Base-by-base conservation (phyloP, 37 sponge, comb jelly and placozoan species). In the Spongia lamella region DNA sequence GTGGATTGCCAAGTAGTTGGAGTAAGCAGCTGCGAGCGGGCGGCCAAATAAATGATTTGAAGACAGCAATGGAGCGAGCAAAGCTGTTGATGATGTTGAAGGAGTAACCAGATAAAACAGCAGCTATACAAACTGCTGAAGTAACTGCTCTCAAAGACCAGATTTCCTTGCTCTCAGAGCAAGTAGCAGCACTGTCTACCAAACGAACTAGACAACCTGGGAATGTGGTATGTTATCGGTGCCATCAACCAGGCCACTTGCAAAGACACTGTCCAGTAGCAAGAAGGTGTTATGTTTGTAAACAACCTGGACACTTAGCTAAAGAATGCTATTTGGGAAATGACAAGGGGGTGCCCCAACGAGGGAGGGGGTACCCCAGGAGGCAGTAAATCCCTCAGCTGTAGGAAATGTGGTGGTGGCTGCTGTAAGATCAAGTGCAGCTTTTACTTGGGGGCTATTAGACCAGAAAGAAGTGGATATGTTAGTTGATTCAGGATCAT, bases 401-500 rank as follows among this genome's bases (percentile, higher is more conserved):
- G 16, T 16, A 19, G 53, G 14, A 19, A 16, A 19, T 51, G 53
- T 16, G 14, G 16, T 51, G 16, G 53, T 16, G 14, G 16, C 16
- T 51, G 14, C 53, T 14, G 14, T 14, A 19, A 16, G 39, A 31
- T 33, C 52, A 50, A 70, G 54, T 11, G n/a, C 51, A n/a, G n/a
- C n/a, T n/a, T n/a, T n/a, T n/a, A n/a, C n/a, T n/a, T n/a, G n/a
- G n/a, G n/a, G n/a, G n/a, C 9, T 32, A 52, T 11, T 70, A 32
- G 25, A 31, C 13, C 16, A 34, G 19, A 9, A 17, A 27, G 47
- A 50, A 53, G 53, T 49, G 21, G 47, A 7, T 6, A 13, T 49
- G 26, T 20, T 70, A 17, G 13, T 70, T 11, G 72, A 70, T 49
- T 70, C 72, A 9, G 72, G 29, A 52, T 52, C 72, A 14, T 70